A percentile compares a stretch with the other conserved stretches of the same genome.
Conservation (phyloP, 2,888 invertebrate species). For the Phaonia tiefii region DNA sequence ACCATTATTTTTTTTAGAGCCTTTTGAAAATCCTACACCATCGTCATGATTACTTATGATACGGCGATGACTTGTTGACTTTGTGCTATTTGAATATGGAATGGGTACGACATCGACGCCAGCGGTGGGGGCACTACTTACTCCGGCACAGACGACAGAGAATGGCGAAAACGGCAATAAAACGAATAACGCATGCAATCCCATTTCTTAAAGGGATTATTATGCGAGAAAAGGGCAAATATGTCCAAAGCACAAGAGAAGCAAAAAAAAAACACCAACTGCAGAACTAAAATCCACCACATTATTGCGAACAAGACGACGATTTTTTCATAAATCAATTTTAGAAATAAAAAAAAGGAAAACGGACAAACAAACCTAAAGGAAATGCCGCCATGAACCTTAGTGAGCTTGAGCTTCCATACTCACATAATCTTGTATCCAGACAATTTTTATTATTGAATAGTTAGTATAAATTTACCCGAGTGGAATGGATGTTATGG, state of each 20-base stretch:
- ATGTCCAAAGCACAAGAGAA: slow-evolving; percentile 32
- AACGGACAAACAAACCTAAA: slow-evolving; percentile 1
- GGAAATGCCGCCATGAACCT: slow-evolving; percentile 59
- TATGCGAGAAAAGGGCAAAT: slow-evolving; percentile 33
- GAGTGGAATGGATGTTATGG: too few relatives aligned
- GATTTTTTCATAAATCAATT: slow-evolving; percentile 63
- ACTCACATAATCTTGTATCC: background rate
- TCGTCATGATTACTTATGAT: slow-evolving; percentile 16
- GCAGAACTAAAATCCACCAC: too few relatives aligned
- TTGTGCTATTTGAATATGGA: slow-evolving; percentile 24
- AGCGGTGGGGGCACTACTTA: background rate
- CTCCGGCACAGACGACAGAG: background rate
- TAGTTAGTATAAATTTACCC: background rate
- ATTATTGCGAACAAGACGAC: background rate
- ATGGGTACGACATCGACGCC: background rate
- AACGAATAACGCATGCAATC: slow-evolving; percentile 36
- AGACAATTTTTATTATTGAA: slow-evolving; percentile 3
- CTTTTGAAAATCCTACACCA: slow-evolving; percentile 24
- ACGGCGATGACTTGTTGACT: slow-evolving; percentile 50
- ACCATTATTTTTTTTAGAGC: background rate
- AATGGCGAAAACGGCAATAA: slow-evolving; percentile 13
- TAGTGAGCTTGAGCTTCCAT: background rate
- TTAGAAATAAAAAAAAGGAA: slow-evolving; percentile 45
- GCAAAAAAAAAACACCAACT: background rate
- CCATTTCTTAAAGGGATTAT: slow-evolving; percentile 52